Percentiles rank a stretch among this genome's conserved stretches.
Conservation (phyloP, 2,113 vertebrate species). For the Neoarius graeffei region DNA sequence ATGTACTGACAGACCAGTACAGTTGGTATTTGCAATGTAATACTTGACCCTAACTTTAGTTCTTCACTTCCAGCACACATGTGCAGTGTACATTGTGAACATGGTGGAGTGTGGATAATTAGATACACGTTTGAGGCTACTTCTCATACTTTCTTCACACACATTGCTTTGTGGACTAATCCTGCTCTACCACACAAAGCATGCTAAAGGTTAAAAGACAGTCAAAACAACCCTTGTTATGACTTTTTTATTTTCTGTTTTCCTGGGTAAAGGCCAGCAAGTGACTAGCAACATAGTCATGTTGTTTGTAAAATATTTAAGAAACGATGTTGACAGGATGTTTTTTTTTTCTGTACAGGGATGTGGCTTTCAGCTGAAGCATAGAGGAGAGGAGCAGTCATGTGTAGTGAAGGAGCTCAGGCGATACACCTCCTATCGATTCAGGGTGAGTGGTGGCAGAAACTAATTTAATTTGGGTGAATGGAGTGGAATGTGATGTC, state of each 20-base stretch:
- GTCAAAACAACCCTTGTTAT: not conserved
- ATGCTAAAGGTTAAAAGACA: not conserved
- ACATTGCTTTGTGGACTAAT: not conserved
- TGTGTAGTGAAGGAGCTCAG: slow-evolving; percentile 77
- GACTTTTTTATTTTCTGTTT: not conserved
- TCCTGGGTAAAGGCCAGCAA: not conserved
- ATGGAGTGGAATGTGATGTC: too few relatives aligned
- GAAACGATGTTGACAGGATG: not conserved
- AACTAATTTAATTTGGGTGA: not conserved
- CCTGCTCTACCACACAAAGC: not conserved
- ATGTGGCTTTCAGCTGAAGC: slow-evolving; percentile 76
- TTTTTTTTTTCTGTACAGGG: not conserved
- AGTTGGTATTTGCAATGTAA: not conserved
- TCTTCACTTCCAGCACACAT: not conserved
- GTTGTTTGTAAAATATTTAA: not conserved
- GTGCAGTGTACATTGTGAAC: not conserved
- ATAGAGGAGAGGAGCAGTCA: slow-evolving; percentile 77
- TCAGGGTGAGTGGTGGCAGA: slow-evolving; percentile 70
- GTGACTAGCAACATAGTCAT: not conserved
- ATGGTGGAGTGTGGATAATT: not conserved
- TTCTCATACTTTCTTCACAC: not conserved
- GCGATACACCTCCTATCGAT: slow-evolving; percentile 77
- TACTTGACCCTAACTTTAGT: not conserved
- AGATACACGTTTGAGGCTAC: not conserved
- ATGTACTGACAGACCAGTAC: not conserved